phyloP scores from a whole-genome alignment of 2,113 vertebrate species.

The Caloenas nicobarica region DNA sequence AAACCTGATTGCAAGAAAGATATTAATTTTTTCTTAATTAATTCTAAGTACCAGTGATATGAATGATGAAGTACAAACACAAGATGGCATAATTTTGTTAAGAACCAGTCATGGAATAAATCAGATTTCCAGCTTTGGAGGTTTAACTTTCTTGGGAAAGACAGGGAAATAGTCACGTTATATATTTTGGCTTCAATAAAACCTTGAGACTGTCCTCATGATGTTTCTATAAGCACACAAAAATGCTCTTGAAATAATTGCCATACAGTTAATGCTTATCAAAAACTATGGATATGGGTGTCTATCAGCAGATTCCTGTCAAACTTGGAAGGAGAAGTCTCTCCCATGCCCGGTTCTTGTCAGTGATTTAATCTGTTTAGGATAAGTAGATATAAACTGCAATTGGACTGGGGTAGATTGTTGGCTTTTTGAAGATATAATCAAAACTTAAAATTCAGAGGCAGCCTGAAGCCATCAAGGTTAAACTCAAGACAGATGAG shows the following conservation, averaged over 20 bases:
- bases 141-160: background rate
- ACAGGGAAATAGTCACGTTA: background rate
- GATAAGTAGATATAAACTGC: background rate
- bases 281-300: background rate
- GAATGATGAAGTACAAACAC: background rate
- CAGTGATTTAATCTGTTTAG: background rate
- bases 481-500: background rate
- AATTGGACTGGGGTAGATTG: background rate
- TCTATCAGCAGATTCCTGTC: background rate
- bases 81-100: background rate
- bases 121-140: background rate
- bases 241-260: background rate
- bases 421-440: background rate
- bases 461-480: background rate
- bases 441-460: background rate
- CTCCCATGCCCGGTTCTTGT: background rate
- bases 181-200: background rate
- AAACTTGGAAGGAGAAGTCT: background rate
- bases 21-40: background rate
- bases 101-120: background rate
- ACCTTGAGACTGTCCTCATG: background rate
- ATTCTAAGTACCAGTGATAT: background rate
- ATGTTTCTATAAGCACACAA: background rate
- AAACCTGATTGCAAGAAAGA: background rate
- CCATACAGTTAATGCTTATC: background rate